Base-by-base conservation (phyloP, 2,888 invertebrate species). In the Lasioglossum pauxillum region DNA sequence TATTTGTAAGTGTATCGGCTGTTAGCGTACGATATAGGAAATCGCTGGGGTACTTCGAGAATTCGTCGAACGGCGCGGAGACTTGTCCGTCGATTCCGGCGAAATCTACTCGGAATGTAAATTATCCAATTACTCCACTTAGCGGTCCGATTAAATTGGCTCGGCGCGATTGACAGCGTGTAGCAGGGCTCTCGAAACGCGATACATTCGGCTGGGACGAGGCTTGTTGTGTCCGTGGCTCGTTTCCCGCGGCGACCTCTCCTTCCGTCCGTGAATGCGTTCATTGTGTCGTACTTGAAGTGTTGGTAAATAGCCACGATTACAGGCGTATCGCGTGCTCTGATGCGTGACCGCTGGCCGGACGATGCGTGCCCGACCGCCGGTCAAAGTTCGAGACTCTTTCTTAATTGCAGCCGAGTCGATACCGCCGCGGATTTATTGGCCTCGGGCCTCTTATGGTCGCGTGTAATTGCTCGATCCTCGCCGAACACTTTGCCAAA, bases 331-430 rank as follows among this genome's bases (percentile, higher is more conserved):
- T 90, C 88, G 83, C 60, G 76, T 64, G 82, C 72, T 80, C 75
- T 83, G 80, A 86, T 85, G 84, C 84, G 74, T 76, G 72, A 80
- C 78, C 64, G 19, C 53, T 53, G n/a, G 2, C 2, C 64, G 31
- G 38, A 73, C 80, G 87, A 90, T 87, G 82, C 79, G 75, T 80
- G 88, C 73, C 83, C 53, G 87, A 85, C 82, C 84, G 80, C 46
- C 81, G 91, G 91, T 92, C 92, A 89, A 87, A 92, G 91, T 90
- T 92, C 91, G 82, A 78, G 78, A 84, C 82, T 85, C 78, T 89
- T 90, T 85, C 89, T 91, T 90, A 91, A 91, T 91, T 91, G 88
- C 81, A 44, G 75, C 73, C 72, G 84, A 74, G 74, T 69, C 53
- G 90, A 90, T 90, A 89, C n/a, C 19, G 27, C 57, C 49, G 46